These are phyloP conservation scores for Plumapathes pennacea DNA, from an alignment of 92 coral and sea anemone genomes.

Conservation along the genomic window DNA sequence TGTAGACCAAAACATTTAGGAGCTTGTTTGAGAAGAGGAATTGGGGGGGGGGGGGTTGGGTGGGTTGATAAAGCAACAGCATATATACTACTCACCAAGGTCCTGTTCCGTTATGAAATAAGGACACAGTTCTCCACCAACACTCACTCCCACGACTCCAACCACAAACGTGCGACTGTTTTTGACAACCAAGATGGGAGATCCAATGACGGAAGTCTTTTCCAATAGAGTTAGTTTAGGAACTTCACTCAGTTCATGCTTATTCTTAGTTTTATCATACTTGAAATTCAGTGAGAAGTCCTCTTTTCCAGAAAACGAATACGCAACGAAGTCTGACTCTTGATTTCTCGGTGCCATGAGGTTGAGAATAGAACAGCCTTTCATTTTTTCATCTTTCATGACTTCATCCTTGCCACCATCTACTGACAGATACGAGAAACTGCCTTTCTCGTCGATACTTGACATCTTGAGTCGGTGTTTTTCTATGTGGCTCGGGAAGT, in stretches of 20 bases:
- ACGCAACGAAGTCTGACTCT: neutral
- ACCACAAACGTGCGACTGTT: neutral
- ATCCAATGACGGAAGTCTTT: neutral
- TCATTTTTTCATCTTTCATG: no score
- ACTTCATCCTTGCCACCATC: no score
- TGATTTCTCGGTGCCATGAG: no score
- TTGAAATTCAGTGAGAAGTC: neutral
- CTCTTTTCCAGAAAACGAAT: neutral
- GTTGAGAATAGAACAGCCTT: no score
- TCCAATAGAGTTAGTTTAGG: neutral
- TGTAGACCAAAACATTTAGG: no score
- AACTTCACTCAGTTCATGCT: neutral
- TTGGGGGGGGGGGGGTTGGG: no score
- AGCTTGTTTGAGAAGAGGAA: no score
- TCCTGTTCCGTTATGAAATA: neutral
- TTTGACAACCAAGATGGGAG: neutral
- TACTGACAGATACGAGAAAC: conserved; percentile 1
- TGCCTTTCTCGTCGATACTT: neutral
- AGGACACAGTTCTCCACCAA: neutral
- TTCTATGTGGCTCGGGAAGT: neutral
- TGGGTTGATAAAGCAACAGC: no score
- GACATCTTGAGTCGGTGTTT: neutral
- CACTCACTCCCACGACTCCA: neutral
- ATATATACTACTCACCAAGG: conserved; percentile 1
- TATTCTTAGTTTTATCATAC: neutral